Percentiles rank a stretch among this genome's conserved stretches.
phyloP scores from a whole-genome alignment of 2,113 vertebrate species.

The Callipepla californica region DNA sequence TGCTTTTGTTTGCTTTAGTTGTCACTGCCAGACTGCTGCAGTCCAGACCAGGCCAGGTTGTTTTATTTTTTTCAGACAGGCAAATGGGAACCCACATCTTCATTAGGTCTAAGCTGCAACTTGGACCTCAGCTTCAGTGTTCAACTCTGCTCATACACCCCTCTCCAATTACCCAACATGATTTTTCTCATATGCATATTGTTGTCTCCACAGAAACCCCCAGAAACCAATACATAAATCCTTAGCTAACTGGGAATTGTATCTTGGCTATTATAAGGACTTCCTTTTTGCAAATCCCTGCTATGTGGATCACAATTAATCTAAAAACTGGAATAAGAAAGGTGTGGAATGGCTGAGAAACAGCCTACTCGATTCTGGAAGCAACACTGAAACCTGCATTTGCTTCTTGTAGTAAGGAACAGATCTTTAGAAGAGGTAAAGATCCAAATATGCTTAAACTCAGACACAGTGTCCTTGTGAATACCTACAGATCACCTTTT shows the following conservation, averaged over 20 bases:
- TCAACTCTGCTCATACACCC: not conserved
- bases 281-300: rapidly evolving
- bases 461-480: rapidly evolving
- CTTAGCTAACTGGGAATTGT: not conserved
- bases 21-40: not conserved
- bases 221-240: not conserved
- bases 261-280: not conserved
- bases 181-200: not conserved
- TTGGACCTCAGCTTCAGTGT: not conserved
- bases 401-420: not conserved
- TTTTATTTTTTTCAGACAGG: not conserved
- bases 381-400: not conserved
- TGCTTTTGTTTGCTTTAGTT: slow-evolving; percentile 9
- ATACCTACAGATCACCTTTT: not conserved
- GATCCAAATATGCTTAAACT: not conserved
- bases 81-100: not conserved
- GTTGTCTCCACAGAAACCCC: not conserved
- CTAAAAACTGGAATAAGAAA: not conserved
- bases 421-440: not conserved
- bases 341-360: not conserved
- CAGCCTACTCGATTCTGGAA: not conserved
- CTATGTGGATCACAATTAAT: rapidly evolving
- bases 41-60: not conserved
- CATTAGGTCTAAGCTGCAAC: not conserved
- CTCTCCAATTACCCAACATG: not conserved